These are phyloP conservation scores for Drosophila parvula DNA, from an alignment of 1,140 invertebrate species.

Conservation along the genomic window DNA sequence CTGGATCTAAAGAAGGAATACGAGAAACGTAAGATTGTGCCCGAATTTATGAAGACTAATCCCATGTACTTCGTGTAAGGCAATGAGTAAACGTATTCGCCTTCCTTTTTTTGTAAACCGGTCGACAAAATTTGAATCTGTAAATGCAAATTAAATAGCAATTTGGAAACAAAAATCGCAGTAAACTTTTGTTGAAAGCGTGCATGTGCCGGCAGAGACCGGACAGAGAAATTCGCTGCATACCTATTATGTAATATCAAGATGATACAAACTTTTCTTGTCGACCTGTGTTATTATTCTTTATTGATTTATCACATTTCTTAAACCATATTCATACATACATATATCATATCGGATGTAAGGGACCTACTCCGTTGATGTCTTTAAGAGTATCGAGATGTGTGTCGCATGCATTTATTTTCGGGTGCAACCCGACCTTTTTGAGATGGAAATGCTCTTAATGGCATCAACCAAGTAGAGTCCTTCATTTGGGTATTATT, in stretches of 20 bases:
- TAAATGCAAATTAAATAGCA: too few species aligned
- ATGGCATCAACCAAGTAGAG: background rate
- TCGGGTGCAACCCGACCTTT: background rate
- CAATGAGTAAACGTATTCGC: background rate
- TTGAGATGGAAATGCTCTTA: background rate
- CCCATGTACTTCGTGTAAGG: conserved; percentile 83
- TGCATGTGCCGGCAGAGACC: too few species aligned
- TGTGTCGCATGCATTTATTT: background rate
- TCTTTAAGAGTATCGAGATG: background rate
- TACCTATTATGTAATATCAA: too few species aligned
- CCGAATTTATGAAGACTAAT: conserved; percentile 60
- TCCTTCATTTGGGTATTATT: conserved; percentile 6
- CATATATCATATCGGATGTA: conserved; percentile 17
- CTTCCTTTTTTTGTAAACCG: background rate
- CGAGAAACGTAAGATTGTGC: conserved; percentile 57
- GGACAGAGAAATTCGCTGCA: too few species aligned
- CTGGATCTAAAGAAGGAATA: conserved; percentile 59
- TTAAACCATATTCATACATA: conserved; percentile 61
- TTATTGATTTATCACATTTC: conserved; percentile 63
- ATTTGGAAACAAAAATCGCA: too few species aligned
- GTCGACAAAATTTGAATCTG: too few species aligned
- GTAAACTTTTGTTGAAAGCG: too few species aligned
- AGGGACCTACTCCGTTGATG: background rate
- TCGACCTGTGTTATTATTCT: conserved; percentile 3
- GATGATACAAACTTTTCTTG: too few species aligned